phyloP scores from a whole-genome alignment of 1,140 invertebrate species.

The Solenopsis fugax region DNA sequence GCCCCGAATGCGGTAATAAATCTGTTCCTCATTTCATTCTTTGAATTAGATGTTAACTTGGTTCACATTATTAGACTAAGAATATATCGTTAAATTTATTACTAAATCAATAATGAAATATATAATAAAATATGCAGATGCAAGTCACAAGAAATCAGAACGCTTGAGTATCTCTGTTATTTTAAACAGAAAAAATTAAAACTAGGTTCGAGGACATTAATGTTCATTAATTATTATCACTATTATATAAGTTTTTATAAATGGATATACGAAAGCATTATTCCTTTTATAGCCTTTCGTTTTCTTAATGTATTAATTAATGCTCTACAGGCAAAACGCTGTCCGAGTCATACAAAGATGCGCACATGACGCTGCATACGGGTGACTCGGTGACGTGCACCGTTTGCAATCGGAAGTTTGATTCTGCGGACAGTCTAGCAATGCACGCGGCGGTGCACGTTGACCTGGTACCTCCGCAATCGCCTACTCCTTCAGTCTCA shows the following conservation, averaged over 20 bases:
- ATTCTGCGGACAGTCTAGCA: conserved; percentile 88
- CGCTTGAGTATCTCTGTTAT: not conserved
- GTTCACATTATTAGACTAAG: not conserved
- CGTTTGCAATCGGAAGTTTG: conserved; percentile 91
- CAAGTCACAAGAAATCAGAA: not conserved
- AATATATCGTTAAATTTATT: not conserved
- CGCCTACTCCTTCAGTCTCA: conserved; percentile 55
- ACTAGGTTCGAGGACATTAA: not conserved
- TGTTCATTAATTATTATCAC: not conserved
- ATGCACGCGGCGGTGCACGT: conserved; percentile 91
- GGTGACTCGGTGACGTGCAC: conserved; percentile 87
- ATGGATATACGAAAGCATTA: not conserved
- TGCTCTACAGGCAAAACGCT: conserved; percentile 86
- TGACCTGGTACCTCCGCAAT: conserved; percentile 73
- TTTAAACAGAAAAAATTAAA: not conserved
- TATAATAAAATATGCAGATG: not conserved
- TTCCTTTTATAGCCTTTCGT: not conserved
- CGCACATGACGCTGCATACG: conserved; percentile 89
- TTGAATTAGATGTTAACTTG: conserved; percentile 16
- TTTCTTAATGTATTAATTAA: not conserved
- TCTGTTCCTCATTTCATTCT: not conserved
- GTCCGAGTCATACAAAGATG: conserved; percentile 88
- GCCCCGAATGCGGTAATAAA: conserved; percentile 83
- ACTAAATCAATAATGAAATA: not conserved
- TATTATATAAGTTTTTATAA: not conserved